phyloP scores from a whole-genome alignment of 1,140 invertebrate genomes.

The Cherax quadricarinatus region DNA sequence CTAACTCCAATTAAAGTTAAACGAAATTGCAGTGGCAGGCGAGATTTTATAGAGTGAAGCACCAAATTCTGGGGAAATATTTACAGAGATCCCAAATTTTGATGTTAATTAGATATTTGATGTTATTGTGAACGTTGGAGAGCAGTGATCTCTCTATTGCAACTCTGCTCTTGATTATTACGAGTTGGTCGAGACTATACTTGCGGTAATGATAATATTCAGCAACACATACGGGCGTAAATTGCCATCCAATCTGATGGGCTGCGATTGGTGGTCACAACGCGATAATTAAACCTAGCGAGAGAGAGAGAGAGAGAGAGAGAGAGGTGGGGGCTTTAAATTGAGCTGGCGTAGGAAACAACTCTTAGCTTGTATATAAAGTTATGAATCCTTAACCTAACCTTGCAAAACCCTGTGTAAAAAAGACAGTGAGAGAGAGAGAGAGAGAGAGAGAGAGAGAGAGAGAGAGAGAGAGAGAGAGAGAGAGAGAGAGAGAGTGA shows the following conservation, averaged over 20 bases:
- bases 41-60: background rate
- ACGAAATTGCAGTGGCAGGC: background rate
- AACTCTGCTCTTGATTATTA: background rate
- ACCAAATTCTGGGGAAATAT: too few species aligned
- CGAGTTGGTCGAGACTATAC: background rate
- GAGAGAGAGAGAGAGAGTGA: background rate
- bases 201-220: background rate
- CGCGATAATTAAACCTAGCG: background rate
- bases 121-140: background rate
- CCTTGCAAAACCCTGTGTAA: too few species aligned
- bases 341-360: too few species aligned
- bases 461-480: background rate
- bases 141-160: background rate
- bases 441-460: constrained; percentile 25
- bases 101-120: background rate
- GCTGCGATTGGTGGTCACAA: background rate
- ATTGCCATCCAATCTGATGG: background rate
- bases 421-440: too few species aligned
- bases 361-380: too few species aligned
- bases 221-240: background rate
- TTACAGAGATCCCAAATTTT: too few species aligned
- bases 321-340: background rate
- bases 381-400: too few species aligned
- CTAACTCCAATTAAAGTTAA: background rate
- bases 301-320: constrained; percentile 17